phyloP scores from a whole-genome alignment of 2,888 invertebrate species.

The Fragum whitleyi region DNA sequence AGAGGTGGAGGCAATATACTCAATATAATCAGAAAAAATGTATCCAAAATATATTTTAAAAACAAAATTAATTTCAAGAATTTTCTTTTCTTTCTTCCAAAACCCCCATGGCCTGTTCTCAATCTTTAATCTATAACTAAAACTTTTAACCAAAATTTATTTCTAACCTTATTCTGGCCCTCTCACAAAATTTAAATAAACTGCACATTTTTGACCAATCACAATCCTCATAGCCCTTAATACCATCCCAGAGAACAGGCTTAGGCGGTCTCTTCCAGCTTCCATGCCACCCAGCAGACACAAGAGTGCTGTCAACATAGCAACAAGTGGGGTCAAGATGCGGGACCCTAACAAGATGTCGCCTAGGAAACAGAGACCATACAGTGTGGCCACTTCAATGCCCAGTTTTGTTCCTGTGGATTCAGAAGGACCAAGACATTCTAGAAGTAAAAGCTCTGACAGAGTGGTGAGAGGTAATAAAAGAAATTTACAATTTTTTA shows the following conservation, averaged over 20 bases:
- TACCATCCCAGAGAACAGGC: conserved; percentile 80
- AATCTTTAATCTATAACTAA: background rate
- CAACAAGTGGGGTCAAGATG: conserved; percentile 69
- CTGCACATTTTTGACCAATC: background rate
- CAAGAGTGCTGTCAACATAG: conserved; percentile 73
- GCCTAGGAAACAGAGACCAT: conserved; percentile 79
- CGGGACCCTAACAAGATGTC: conserved; percentile 71
- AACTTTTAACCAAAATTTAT: background rate
- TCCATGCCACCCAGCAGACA: conserved; percentile 73
- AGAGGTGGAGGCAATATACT: conserved; percentile 66
- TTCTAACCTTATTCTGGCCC: background rate
- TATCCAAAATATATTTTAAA: background rate
- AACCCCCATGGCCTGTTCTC: conserved; percentile 35
- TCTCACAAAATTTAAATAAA: background rate
- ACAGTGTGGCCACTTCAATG: conserved; percentile 80
- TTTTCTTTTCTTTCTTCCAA: conserved; percentile 56
- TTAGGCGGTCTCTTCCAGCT: conserved; percentile 81
- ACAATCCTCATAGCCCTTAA: conserved; percentile 74
- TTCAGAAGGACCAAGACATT: conserved; percentile 67
- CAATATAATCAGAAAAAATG: conserved; percentile 29
- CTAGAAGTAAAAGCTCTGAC: conserved; percentile 79
- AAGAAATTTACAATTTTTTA: background rate
- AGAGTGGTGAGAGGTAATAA: conserved; percentile 70
- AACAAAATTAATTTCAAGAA: conserved; percentile 40
- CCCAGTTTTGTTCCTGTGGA: conserved; percentile 77